Evolutionary conservation across 2,113 vertebrate species (phyloP).

Genomic region (Indri indri): DNA sequence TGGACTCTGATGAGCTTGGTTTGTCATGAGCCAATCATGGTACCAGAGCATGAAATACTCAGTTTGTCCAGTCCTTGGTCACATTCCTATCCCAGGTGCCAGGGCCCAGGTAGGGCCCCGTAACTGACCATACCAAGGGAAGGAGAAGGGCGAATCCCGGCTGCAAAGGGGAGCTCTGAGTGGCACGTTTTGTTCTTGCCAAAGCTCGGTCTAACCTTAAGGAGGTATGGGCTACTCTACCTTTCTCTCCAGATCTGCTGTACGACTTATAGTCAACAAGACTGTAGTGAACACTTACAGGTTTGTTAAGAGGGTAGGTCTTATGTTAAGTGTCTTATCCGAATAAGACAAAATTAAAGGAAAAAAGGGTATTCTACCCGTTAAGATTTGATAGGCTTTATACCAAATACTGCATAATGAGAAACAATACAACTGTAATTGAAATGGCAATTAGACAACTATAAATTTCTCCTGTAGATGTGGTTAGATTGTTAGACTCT

Average conservation of each 20-base stretch:
- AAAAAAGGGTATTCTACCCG: background rate
- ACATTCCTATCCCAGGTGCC: background rate
- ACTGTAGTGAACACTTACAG: background rate
- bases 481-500: background rate
- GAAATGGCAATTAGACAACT: background rate
- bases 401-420: background rate
- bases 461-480: background rate
- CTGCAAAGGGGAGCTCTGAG: background rate
- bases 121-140: background rate
- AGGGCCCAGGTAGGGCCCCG: background rate
- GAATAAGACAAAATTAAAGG: background rate
- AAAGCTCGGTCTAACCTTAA: background rate
- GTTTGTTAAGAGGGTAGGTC: background rate
- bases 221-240: background rate
- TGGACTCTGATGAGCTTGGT: background rate
- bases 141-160: background rate
- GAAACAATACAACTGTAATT: background rate
- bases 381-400: background rate
- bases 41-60: background rate
- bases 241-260: background rate
- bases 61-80: background rate
- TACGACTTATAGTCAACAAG: background rate
- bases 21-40: background rate
- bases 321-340: background rate
- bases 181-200: background rate